These are phyloP conservation scores for Oasisia sp. DNA, from an alignment of 2,888 invertebrate genomes.

Conservation along the genomic window DNA sequence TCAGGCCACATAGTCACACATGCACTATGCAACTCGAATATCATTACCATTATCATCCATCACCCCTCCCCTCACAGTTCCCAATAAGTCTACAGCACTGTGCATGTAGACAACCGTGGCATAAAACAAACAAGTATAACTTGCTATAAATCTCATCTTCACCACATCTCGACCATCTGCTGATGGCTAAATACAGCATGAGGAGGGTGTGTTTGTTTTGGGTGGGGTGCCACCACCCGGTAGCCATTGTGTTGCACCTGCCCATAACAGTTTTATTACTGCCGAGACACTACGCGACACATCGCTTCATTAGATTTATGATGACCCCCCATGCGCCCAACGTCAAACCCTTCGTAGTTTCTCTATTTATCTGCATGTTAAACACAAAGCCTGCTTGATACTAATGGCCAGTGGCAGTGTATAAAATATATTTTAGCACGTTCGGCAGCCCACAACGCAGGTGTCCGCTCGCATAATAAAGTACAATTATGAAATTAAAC, in stretches of 20 bases:
- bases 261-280: not conserved
- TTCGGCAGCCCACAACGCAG: not conserved
- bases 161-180: not conserved
- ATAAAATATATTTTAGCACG: constrained; percentile 12
- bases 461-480: not conserved
- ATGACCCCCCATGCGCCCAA: not conserved
- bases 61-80: not conserved
- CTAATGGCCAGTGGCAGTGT: not conserved
- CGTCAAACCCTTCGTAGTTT: not conserved
- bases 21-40: not conserved
- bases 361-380: not conserved
- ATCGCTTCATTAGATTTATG: too few relatives aligned
- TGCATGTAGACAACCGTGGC: not conserved
- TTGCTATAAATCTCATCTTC: not conserved
- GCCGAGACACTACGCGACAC: not conserved
- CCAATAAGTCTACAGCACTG: not conserved
- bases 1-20: not conserved
- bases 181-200: not conserved
- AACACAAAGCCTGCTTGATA: constrained; percentile 17
- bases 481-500: not conserved
- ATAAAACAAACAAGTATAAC: constrained; percentile 8
- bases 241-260: not conserved
- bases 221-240: not conserved
- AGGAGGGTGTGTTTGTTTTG: constrained; percentile 1
- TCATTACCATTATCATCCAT: not conserved